Percentiles rank a stretch among this genome's conserved stretches.
Conservation (phyloP, 1,140 invertebrate species). For the Caenorhabditis briggsae region DNA sequence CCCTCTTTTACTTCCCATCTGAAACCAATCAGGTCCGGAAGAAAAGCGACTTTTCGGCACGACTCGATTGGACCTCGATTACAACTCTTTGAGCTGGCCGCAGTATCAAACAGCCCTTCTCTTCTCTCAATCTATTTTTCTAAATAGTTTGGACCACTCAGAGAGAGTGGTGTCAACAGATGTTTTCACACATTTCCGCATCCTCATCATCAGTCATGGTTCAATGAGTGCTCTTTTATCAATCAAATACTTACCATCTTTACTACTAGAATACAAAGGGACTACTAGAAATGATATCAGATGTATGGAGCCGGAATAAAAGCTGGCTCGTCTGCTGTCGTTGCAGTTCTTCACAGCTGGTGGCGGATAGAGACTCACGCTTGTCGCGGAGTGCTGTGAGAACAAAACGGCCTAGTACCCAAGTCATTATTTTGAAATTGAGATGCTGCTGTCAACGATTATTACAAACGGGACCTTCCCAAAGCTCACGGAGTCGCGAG, state of each 20-base stretch:
- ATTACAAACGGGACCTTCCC: constrained; percentile 32
- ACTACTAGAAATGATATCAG: not conserved
- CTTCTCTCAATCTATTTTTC: constrained; percentile 51
- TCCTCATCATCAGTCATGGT: not conserved
- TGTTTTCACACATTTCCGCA: constrained; percentile 38
- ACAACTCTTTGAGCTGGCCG: constrained; percentile 52
- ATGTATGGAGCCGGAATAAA: constrained; percentile 29
- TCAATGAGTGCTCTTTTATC: constrained; percentile 23
- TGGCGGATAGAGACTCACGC: constrained; percentile 22
- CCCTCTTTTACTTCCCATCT: constrained; percentile 74
- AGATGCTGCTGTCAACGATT: constrained; percentile 49
- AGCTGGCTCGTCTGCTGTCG: not conserved
- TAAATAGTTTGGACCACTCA: constrained; percentile 25
- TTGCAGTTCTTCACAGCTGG: constrained; percentile 41
- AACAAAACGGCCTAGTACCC: constrained; percentile 44
- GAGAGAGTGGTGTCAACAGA: constrained; percentile 45
- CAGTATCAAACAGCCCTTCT: constrained; percentile 49
- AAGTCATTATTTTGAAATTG: constrained; percentile 53
- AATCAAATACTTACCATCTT: constrained; percentile 53
- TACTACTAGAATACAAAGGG: too few species aligned
- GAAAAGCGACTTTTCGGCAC: constrained; percentile 48
- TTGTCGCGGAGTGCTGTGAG: constrained; percentile 44
- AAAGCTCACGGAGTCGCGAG: not conserved
- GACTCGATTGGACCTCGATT: constrained; percentile 50
- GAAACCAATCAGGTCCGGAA: constrained; percentile 60